phyloP scores from a whole-genome alignment of 2,113 vertebrate genomes.

The Podiceps cristatus region DNA sequence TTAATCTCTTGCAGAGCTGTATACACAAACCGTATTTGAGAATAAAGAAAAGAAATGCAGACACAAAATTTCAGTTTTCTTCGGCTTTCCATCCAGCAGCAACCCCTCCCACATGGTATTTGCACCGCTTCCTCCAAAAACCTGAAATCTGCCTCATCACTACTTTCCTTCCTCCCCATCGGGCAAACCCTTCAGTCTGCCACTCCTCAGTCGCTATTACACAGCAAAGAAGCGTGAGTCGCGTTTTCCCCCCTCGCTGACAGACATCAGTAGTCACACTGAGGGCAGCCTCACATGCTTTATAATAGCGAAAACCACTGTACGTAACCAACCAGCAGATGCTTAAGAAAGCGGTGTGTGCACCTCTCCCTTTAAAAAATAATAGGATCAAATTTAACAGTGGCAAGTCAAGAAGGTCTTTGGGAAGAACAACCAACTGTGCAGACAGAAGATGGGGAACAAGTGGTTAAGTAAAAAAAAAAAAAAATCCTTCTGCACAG shows the following conservation, averaged over 20 bases:
- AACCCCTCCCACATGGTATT: background rate
- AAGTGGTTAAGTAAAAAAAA: too few relatives aligned
- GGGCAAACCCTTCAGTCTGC: background rate
- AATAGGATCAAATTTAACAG: background rate
- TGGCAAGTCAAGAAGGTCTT: too few relatives aligned
- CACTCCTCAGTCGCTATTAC: background rate
- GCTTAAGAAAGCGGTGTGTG: background rate
- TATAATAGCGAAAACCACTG: background rate
- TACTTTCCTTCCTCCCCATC: background rate
- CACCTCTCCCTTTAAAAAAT: background rate
- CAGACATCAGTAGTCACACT: background rate
- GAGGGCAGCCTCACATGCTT: background rate
- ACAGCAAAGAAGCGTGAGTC: too few relatives aligned
- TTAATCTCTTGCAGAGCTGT: background rate
- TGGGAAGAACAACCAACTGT: background rate
- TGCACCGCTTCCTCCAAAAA: background rate
- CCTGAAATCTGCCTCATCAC: background rate
- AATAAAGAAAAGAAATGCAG: background rate
- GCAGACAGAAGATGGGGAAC: background rate
- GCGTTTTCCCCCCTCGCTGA: background rate
- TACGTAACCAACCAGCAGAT: background rate
- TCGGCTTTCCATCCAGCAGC: background rate
- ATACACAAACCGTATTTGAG: background rate
- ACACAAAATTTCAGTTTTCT: background rate
- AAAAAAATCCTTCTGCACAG: background rate